Evolutionary conservation across 2,888 invertebrate genomes (phyloP), one percentile per base, ranked within the genome.

Genomic region (Pseudanteris insignis): DNA sequence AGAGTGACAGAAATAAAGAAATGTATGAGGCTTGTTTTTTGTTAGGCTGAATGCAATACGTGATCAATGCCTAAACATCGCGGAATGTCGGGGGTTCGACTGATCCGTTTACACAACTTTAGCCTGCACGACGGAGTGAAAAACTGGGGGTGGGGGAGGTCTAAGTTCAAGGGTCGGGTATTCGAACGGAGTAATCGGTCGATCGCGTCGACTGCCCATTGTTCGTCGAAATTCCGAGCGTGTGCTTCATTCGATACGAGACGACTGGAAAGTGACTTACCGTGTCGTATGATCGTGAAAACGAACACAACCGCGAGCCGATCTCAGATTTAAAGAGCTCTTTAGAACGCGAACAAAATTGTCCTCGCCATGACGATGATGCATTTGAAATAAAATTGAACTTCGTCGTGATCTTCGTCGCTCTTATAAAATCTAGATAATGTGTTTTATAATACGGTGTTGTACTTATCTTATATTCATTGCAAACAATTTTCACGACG

Each of bases 101-200:
- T 37, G 43, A 43, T 46, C 40, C 28, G 47, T 60, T 60, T 60
- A 38, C 37, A 43, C 47, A 48, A 48, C 43, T 37, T 43, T 54
- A 43, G 54, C 21, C 37, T 33, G 44, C 13, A 47, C 54, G 48
- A 60, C 48, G 48, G 48, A 47, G 60, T 13, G 47, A 48, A 60
- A 41, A 60, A 34, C 53, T 18, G 37, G 33, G 15, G 38, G 24
- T 36, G 26, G 40, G 41, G 32, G 9, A 40, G 43, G 32, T 43
- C 54, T 54, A 54, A 54, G 60, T 54, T 53, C 54, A 60, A 54
- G 62, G 62, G 62, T 62, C 62, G 62, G 51, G 62, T 51, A 47
- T 62, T 62, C 51, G 47, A 62, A 57, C 57, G 21, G 57, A 57
- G 53, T 62, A 57, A 62, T 62, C 55, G 61, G 46, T 50, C 61